Base-by-base conservation (phyloP, 2,888 invertebrate genomes). In the Dolichomitus sp. region DNA sequence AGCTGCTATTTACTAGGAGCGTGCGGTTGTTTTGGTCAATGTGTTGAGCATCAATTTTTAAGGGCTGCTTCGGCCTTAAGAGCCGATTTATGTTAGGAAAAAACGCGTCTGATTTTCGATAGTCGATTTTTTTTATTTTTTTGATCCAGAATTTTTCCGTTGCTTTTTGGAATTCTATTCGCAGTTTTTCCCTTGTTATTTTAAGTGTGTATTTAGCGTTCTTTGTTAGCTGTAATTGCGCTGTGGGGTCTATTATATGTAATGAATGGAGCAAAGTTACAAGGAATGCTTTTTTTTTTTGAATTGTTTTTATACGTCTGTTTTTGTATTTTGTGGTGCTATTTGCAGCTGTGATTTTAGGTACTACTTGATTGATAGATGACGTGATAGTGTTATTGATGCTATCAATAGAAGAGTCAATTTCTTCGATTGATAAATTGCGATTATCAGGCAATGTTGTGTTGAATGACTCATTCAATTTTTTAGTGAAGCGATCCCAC, bases 11-110 rank as follows among this genome's bases (percentile, higher is more conserved):
- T 7, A 17, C 5, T 6, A 76, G 42, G 3, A 66, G 30, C 0
- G 30, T 6, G 1, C 4, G 17, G 0, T 69, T 23, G 27, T 63
- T 69, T 1, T 6, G 11, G 4, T 69, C 48, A 2, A 66, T 50
- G 11, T 68, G 63, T 2, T 70, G 19, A 0, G 45, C 52, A 2
- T 68, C 54, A 0, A 78, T 74, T 6, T n/a, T 12, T 0, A 68
- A 11, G 23, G 4, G 3, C 9, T 57, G 6, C 27, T 37, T 68
- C 0, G 76, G 54, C 30, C 76, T 48, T 33, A 79, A 61, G 3
- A 81, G 12, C 57, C 54, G 75, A 30, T 81, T 84, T 2, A 80
- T 75, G 17, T 57, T 75, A 19, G 76, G 79, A 37, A 81, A 79
- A 23, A 84, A 84, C 11, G 52, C 50, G 9, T 80, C 57, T 1